Evolutionary conservation across 2,797 vertebrate species (phyloP), one percentile per base, ranked within the genome.

Genomic region (Sparidentex hasta): DNA sequence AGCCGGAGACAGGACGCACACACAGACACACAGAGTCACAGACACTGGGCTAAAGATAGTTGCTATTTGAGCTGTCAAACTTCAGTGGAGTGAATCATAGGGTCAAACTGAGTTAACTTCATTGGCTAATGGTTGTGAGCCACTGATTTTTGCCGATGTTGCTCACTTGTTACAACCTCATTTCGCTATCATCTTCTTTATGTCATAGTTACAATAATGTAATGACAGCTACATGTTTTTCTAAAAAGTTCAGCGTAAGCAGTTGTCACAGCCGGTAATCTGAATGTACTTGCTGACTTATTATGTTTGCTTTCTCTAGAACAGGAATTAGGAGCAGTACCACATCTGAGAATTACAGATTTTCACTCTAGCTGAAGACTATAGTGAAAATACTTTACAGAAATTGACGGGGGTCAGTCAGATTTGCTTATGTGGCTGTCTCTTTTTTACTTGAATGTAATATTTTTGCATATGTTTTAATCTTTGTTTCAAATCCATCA

Each of bases 61-160:
- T 29, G 48, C 83, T 85, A 76, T 84, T 90, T 70, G 58, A 86
- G 74, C 82, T 86, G 84, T 88, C 83, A 90, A 81, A 86, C 81
- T 70, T 76, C 38, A 71, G 76, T 51, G 11, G 55, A 82, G 83
- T 88, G 92, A 90, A 86, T 84, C 82, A 89, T 79, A 48, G 76
- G 92, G 90, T 92, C 89, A 93, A 70, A 61, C 74, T 82, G 81
- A 92, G 90, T 92, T 89, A 78, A 88, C 82, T 85, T 82, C 78
- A 70, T 16, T 84, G 62, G 51, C 70, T 77, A 29, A 69, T 51
- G 44, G n/a, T 56, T 33, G 75, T 4, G 7, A 71, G 62, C 11
- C 56, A 50, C 47, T 33, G 63, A 64, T 72, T 46, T 50, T 71
- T n/a, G 56, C 13, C 63, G 20, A 81, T 79, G 17, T 29, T 56